Evolutionary conservation across 2,888 invertebrate genomes (phyloP).

Genomic region (Hirudinaria manillensis): DNA sequence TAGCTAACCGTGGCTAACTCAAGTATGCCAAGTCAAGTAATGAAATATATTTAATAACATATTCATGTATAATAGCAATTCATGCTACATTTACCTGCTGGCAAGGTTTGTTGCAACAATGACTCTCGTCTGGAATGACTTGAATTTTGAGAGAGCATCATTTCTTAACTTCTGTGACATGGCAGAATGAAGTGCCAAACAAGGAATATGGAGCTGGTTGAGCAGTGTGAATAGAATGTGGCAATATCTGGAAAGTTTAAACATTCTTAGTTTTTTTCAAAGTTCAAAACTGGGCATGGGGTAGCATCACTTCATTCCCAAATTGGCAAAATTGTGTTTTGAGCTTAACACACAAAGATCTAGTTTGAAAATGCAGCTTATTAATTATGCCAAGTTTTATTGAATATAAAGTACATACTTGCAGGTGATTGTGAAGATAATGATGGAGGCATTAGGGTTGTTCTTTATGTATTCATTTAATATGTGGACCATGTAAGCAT

Average conservation of each 20-base stretch:
- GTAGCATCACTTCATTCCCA: background rate
- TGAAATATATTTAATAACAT: background rate
- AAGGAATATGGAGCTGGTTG: constrained; percentile 74
- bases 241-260: constrained; percentile 65
- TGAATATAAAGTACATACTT: constrained; percentile 61
- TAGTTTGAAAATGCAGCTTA: too few species aligned
- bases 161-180: constrained; percentile 80
- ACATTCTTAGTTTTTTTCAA: background rate
- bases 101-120: constrained; percentile 95
- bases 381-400: background rate
- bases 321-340: too few species aligned
- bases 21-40: background rate
- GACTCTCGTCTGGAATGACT: constrained; percentile 78
- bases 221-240: constrained; percentile 83
- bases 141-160: constrained; percentile 77
- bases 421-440: constrained; percentile 93
- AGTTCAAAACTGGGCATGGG: background rate
- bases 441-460: constrained; percentile 73
- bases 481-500: constrained; percentile 73
- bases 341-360: too few species aligned
- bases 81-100: constrained; percentile 60
- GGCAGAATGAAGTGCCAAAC: constrained; percentile 86
- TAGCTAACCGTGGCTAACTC: background rate
- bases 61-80: constrained; percentile 6
- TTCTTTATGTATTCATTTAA: constrained; percentile 62